A percentile compares a stretch with the other conserved stretches of the same genome.
phyloP scores from a whole-genome alignment of 2,888 invertebrate genomes.

The Tryphoninae sp. region DNA sequence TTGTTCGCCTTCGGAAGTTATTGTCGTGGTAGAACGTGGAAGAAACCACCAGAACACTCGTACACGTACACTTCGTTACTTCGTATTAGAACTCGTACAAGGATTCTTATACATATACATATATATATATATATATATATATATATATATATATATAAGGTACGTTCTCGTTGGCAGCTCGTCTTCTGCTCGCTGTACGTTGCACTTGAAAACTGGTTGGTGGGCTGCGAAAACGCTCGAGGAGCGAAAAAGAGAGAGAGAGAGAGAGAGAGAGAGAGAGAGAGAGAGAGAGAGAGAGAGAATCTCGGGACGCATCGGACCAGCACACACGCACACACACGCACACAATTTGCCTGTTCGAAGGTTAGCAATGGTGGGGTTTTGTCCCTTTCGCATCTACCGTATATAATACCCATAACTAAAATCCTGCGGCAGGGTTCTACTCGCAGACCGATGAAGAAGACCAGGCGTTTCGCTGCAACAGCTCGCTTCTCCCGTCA shows the following conservation, averaged over 20 bases:
- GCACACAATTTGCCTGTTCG: conserved; percentile 23
- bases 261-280: background rate
- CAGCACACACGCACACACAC: conserved; percentile 14
- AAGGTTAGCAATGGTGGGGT: conserved; percentile 20
- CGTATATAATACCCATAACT: conserved; percentile 14
- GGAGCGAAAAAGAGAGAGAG: conserved; percentile 11
- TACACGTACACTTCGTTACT: background rate
- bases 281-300: conserved; percentile 5
- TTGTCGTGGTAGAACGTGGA: conserved; percentile 31
- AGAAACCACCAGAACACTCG: conserved; percentile 5
- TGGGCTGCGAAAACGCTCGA: conserved; percentile 36
- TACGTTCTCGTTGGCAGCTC: conserved; percentile 13
- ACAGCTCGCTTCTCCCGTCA: conserved; percentile 36
- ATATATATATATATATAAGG: background rate
- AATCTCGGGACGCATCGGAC: conserved; percentile 31
- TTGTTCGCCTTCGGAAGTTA: background rate
- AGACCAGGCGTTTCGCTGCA: conserved; percentile 22
- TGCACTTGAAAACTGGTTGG: conserved; percentile 65
- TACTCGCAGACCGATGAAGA: conserved; percentile 7
- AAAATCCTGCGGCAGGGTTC: conserved; percentile 40
- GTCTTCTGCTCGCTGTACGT: conserved; percentile 37
- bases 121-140: background rate
- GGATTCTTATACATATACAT: background rate
- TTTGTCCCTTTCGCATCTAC: conserved; percentile 46
- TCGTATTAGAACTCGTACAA: background rate